Conservation (phyloP, 2,888 invertebrate species). For the Octodonta nipae region DNA sequence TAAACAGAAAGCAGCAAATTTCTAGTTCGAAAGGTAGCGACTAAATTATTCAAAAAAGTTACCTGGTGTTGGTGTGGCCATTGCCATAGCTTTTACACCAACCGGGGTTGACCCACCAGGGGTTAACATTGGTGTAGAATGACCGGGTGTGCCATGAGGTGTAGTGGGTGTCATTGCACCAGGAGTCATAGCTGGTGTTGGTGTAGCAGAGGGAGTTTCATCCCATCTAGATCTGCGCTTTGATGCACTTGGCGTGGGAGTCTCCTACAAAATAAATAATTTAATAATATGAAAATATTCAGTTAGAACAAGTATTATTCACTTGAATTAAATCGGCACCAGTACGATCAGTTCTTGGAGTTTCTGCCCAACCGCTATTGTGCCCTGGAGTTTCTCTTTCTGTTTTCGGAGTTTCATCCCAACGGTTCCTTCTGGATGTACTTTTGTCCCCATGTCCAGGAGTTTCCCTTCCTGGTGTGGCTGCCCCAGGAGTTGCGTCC, state of each 20-base stretch:
- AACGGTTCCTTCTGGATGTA: slow-evolving; percentile 80
- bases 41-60: too few relatives aligned
- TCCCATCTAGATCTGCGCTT: slow-evolving; percentile 95
- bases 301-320: background rate
- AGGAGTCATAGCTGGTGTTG: slow-evolving; percentile 41
- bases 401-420: slow-evolving; percentile 99
- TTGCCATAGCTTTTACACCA: slow-evolving; percentile 91
- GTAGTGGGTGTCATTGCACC: slow-evolving; percentile 52
- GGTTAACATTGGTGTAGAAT: slow-evolving; percentile 53
- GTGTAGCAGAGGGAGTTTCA: slow-evolving; percentile 78
- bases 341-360: slow-evolving; percentile 87
- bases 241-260: slow-evolving; percentile 86
- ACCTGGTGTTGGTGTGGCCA: slow-evolving; percentile 92
- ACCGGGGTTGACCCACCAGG: slow-evolving; percentile 78
- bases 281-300: too few relatives aligned
- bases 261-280: slow-evolving; percentile 48
- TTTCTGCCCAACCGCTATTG: slow-evolving; percentile 94
- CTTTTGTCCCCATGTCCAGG: slow-evolving; percentile 55
- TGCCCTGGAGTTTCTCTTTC: slow-evolving; percentile 95
- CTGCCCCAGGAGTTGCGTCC: slow-evolving; percentile 93
- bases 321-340: slow-evolving; percentile 15
- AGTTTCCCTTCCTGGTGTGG: slow-evolving; percentile 72
- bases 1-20: too few relatives aligned
- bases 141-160: slow-evolving; percentile 53
- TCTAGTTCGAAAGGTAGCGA: too few relatives aligned